Evolutionary conservation across 2,888 invertebrate species (phyloP), one percentile per base, ranked within the genome.

Genomic region (Globia sparganii): DNA sequence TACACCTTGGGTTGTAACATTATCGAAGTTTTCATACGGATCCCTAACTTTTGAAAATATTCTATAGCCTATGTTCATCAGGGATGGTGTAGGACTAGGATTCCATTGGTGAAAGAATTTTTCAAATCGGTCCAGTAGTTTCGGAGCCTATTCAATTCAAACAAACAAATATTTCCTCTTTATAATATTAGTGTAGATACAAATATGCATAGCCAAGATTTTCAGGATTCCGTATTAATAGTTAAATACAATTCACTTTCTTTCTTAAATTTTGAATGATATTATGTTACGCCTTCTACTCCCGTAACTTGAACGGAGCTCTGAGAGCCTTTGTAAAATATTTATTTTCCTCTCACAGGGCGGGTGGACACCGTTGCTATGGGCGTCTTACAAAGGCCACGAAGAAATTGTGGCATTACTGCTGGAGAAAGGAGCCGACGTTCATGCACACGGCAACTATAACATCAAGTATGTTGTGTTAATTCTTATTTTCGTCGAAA

Each of bases 321-420:
- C 2, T 28, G 18, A 3, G 15, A 37, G 74, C 4, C 11, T 34
- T 59, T 66, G 4, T 46, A 28, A 66, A 62, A 40, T 25, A 53
- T 31, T 25, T 56, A 0, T 71, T 40, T 72, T 71, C 21, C 8
- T 31, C 13, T 40, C 88, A 82, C 94, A 99, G 99, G 99, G 99
- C 87, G 99, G 99, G 58, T 99, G 99, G 99, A 98, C 99, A 6
- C 97, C 99, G 0, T 97, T 99, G 75, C 99, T 99, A 98, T 99
- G 99, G 99, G 99, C 99, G 0, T 97, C 99, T 15, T 99, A 99
- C 96, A 99, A 99, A 94, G 99, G 99, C 13, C 97, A 97, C 87
- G 97, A 97, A 49, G 97, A 98, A 58, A 97, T 98, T 80, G 99
- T 98, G 58, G 97, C 97, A 58, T 92, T 98, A 75, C 96, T 99